A percentile compares a stretch with the other conserved stretches of the same genome.
Conservation (phyloP, 1,140 invertebrate genomes). For the Pseudomyrmex dendroicus region DNA sequence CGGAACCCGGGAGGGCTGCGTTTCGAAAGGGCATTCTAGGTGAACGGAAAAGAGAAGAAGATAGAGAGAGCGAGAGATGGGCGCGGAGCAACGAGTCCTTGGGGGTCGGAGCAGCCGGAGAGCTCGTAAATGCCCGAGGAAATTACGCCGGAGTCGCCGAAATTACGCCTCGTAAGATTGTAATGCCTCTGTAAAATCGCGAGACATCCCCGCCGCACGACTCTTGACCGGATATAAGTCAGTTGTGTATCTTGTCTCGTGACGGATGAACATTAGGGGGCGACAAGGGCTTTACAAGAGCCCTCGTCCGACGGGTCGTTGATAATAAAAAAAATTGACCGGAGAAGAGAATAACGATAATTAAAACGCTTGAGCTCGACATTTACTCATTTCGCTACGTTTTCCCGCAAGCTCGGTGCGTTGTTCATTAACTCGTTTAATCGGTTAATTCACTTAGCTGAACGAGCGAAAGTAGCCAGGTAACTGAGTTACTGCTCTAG, state of each 20-base stretch:
- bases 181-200: conserved; percentile 56
- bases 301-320: too few species aligned
- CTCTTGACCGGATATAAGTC: background rate
- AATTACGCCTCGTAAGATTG: conserved; percentile 66
- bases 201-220: conserved; percentile 19
- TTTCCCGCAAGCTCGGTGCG: conserved; percentile 9
- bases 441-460: conserved; percentile 49
- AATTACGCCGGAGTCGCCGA: conserved; percentile 68
- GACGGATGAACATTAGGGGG: background rate
- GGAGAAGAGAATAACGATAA: background rate
- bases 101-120: conserved; percentile 54
- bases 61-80: background rate
- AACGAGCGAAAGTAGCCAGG: conserved; percentile 33
- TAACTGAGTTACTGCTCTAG: conserved; percentile 47
- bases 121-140: conserved; percentile 66
- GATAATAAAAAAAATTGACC: background rate
- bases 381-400: conserved; percentile 38
- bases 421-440: conserved; percentile 43
- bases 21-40: conserved; percentile 61
- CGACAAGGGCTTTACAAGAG: too few species aligned
- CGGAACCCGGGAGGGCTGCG: conserved; percentile 30
- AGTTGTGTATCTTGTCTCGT: background rate
- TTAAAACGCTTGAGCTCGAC: conserved; percentile 16
- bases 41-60: conserved; percentile 33
- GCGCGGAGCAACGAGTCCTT: conserved; percentile 60